phyloP scores from a whole-genome alignment of 1,140 invertebrate genomes.

The Chrysomallon squamiferum region DNA sequence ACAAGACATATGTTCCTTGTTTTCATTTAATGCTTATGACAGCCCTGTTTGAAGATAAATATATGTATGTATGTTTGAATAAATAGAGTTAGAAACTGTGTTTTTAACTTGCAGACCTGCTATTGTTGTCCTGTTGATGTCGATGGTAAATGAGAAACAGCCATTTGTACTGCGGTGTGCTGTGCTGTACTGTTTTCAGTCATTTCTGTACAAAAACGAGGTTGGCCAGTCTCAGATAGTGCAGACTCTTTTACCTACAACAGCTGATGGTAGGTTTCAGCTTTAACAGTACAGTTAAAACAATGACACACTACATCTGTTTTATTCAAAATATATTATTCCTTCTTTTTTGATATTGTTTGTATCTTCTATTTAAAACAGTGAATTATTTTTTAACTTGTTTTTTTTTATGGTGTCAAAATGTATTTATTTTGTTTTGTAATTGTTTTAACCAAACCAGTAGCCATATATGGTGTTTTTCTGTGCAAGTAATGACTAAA shows the following conservation, averaged over 20 bases:
- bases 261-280: slow-evolving; percentile 73
- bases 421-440: too few species aligned
- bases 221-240: slow-evolving; percentile 76
- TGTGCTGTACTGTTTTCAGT: slow-evolving; percentile 97
- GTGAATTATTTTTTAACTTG: background rate
- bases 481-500: too few species aligned
- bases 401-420: too few species aligned
- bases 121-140: slow-evolving; percentile 94
- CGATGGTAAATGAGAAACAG: slow-evolving; percentile 99
- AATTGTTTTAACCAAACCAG: too few species aligned
- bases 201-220: slow-evolving; percentile 91
- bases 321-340: background rate
- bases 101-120: slow-evolving; percentile 75
- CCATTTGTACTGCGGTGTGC: slow-evolving; percentile 89
- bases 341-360: background rate
- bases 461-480: too few species aligned
- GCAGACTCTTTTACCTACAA: slow-evolving; percentile 87
- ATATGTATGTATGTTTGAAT: too few species aligned
- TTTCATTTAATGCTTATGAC: too few species aligned
- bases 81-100: too few species aligned
- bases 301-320: too few species aligned
- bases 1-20: too few species aligned
- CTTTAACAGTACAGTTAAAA: too few species aligned
- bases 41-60: too few species aligned
- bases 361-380: background rate